Conservation (phyloP, 2,888 invertebrate species). For the Drosophila mayaguana region DNA sequence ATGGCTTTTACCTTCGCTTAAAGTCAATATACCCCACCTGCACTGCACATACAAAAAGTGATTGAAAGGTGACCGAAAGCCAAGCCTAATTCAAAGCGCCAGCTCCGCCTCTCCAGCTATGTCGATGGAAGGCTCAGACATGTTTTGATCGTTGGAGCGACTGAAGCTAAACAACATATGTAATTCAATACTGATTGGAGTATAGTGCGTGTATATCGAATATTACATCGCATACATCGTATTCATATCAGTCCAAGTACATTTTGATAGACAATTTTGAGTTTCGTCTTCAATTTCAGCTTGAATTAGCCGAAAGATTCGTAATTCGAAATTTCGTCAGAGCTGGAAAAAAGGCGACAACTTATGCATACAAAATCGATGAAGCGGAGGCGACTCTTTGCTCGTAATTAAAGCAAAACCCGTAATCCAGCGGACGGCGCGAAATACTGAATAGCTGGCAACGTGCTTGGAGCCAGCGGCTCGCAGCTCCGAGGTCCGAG, state of each 20-base stretch:
- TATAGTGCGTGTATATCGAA: not conserved
- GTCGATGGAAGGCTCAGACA: conserved; percentile 52
- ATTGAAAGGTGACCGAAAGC: conserved; percentile 26
- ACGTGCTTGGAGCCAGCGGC: conserved; percentile 1
- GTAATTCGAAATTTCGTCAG: conserved; percentile 48
- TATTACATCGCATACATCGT: not conserved
- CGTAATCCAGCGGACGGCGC: not conserved
- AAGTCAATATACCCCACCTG: not conserved
- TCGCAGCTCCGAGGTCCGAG: not conserved
- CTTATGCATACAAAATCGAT: conserved; percentile 66
- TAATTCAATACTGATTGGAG: not conserved
- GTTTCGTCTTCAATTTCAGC: conserved; percentile 6
- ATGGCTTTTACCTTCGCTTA: not conserved
- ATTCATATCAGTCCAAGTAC: not conserved
- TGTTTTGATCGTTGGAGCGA: conserved; percentile 59
- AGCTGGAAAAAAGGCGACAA: conserved; percentile 32
- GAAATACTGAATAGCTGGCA: conserved; percentile 4
- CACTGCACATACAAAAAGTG: not conserved
- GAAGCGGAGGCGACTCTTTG: conserved; percentile 6
- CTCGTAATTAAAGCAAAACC: conserved; percentile 49
- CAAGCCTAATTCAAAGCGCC: conserved; percentile 16
- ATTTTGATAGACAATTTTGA: not conserved
- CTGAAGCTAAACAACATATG: conserved; percentile 39
- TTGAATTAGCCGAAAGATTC: conserved; percentile 46
- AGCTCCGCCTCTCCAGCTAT: conserved; percentile 11